Percentiles rank a stretch among this genome's conserved stretches.
Conservation (phyloP, 1,140 invertebrate genomes). For the Drosophila parabipectinata region DNA sequence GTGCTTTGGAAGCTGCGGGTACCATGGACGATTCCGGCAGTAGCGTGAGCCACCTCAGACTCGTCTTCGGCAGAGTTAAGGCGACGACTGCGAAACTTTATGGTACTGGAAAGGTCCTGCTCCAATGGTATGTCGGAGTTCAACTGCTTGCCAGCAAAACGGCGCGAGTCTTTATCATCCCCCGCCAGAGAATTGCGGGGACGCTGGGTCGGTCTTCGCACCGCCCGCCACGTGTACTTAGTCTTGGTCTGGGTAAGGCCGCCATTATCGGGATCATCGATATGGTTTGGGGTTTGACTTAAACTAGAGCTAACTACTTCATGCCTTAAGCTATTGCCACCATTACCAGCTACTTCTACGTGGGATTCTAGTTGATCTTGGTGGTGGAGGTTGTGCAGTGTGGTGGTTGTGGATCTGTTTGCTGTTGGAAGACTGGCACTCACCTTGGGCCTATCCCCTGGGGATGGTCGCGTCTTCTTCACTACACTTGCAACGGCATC, state of each 20-base stretch:
- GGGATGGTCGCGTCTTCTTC: conserved; percentile 63
- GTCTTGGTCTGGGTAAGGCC: conserved; percentile 20
- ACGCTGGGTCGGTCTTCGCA: conserved; percentile 25
- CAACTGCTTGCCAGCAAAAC: conserved; percentile 72
- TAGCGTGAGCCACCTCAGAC: conserved; percentile 20
- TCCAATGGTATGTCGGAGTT: conserved; percentile 10
- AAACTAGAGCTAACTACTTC: conserved; percentile 72
- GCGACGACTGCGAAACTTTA: conserved; percentile 47
- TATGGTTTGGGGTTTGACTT: conserved; percentile 52
- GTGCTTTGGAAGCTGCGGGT: conserved; percentile 48
- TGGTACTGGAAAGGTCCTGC: conserved; percentile 3
- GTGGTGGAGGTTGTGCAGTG: conserved; percentile 32
- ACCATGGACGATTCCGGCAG: conserved; percentile 1
- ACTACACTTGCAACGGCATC: conserved; percentile 60
- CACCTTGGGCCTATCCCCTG: conserved; percentile 76
- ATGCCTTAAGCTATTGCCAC: conserved; percentile 80
- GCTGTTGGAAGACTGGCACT: conserved; percentile 63
- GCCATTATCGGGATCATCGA: conserved; percentile 9
- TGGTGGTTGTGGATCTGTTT: conserved; percentile 41
- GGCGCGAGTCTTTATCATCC: conserved; percentile 58
- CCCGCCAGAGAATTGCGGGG: conserved; percentile 35
- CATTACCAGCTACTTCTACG: conserved; percentile 69
- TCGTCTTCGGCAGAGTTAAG: conserved; percentile 50
- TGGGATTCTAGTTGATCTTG: conserved; percentile 30
- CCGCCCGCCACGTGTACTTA: conserved; percentile 47